phyloP scores from a whole-genome alignment of 2,113 vertebrate genomes.

The Butastur rufipennis region DNA sequence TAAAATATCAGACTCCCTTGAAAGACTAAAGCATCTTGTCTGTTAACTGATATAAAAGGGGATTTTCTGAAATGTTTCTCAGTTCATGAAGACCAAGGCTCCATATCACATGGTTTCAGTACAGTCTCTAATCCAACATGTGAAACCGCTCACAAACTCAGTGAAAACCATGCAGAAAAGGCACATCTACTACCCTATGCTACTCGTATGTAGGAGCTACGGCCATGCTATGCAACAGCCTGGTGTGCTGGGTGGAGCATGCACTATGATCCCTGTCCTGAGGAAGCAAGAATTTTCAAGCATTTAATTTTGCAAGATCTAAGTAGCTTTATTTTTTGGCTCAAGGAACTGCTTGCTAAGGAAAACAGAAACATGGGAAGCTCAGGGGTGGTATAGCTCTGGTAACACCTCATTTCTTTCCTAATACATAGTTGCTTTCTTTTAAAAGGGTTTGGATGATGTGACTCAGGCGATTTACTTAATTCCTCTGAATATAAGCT shows the following conservation, averaged over 20 bases:
- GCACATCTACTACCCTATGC: fast-evolving
- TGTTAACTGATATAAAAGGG: background rate
- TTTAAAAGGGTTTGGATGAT: background rate
- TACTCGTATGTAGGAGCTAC: background rate
- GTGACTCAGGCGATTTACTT: background rate
- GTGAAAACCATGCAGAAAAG: background rate
- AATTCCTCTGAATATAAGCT: background rate
- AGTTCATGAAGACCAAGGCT: background rate
- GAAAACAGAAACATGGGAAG: background rate
- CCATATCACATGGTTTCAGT: background rate
- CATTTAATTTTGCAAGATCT: background rate
- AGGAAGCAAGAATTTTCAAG: background rate
- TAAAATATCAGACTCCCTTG: background rate
- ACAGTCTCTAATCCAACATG: background rate
- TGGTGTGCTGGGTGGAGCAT: background rate
- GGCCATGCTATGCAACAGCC: background rate
- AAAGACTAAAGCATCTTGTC: background rate
- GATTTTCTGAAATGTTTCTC: background rate
- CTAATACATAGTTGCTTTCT: background rate
- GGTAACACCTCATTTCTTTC: background rate
- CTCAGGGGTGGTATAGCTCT: background rate
- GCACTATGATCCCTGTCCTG: background rate
- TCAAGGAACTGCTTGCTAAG: background rate
- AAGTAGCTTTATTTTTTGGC: background rate
- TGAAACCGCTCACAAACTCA: background rate